These are phyloP conservation scores for Alosa alosa DNA, from an alignment of 2,113 vertebrate genomes.

Conservation along the genomic window DNA sequence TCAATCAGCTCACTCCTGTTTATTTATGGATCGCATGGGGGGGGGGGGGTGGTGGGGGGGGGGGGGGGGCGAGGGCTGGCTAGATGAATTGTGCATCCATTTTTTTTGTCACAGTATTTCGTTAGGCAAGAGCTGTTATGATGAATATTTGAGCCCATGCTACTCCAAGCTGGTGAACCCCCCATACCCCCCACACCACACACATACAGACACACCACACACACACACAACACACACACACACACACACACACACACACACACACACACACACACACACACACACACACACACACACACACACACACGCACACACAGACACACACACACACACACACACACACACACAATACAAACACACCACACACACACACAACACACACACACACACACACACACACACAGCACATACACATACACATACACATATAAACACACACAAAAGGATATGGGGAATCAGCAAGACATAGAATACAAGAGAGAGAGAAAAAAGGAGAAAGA, in stretches of 20 bases:
- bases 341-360: background rate
- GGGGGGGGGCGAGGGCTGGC: constrained; percentile 23
- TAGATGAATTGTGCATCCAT: constrained; percentile 63
- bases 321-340: background rate
- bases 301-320: background rate
- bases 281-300: background rate
- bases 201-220: background rate
- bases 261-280: background rate
- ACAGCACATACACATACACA: background rate
- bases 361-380: too few species aligned
- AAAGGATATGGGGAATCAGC: background rate
- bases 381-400: background rate
- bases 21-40: constrained; percentile 72
- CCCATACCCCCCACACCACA: constrained; percentile 35
- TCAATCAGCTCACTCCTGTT: constrained; percentile 76
- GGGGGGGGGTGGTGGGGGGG: constrained; percentile 14
- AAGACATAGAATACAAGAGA: background rate
- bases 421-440: background rate
- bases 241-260: too few species aligned
- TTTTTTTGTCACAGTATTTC: constrained; percentile 64
- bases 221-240: background rate
- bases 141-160: constrained; percentile 70
- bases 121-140: constrained; percentile 75
- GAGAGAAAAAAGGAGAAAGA: constrained; percentile 35
- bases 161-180: constrained; percentile 65